Percentiles rank a stretch among this genome's conserved stretches.
Evolutionary conservation across 2,113 vertebrate species (phyloP).

Genomic region (Rhombomys opimus): DNA sequence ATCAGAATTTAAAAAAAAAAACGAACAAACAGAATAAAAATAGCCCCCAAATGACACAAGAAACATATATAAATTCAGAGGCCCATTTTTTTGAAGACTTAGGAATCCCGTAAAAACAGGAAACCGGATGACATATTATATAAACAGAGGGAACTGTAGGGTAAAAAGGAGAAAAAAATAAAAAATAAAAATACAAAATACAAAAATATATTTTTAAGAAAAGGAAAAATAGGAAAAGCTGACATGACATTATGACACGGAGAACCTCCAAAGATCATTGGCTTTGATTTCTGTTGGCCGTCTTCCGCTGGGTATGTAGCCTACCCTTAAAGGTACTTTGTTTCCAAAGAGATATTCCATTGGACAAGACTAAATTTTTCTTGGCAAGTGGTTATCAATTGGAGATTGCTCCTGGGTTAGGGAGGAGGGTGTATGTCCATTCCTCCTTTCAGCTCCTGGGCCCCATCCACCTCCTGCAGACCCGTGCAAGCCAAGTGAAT

Average conservation of each 20-base stretch:
- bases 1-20: neutral
- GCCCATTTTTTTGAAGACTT: neutral
- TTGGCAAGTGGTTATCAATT: neutral
- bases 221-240: neutral
- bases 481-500: neutral
- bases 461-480: neutral
- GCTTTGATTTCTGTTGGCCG: neutral
- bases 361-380: neutral
- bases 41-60: neutral
- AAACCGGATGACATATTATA: neutral
- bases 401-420: neutral
- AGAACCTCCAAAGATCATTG: neutral
- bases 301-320: neutral
- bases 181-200: neutral
- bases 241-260: neutral
- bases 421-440: neutral
- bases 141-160: neutral
- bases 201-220: no score
- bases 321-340: neutral
- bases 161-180: rapidly evolving
- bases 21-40: neutral
- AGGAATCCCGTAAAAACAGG: neutral
- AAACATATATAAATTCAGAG: neutral
- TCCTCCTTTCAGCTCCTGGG: neutral
- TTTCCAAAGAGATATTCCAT: neutral